Conservation (phyloP, 1,140 invertebrate species). For the Protaetia brevitarsis region DNA sequence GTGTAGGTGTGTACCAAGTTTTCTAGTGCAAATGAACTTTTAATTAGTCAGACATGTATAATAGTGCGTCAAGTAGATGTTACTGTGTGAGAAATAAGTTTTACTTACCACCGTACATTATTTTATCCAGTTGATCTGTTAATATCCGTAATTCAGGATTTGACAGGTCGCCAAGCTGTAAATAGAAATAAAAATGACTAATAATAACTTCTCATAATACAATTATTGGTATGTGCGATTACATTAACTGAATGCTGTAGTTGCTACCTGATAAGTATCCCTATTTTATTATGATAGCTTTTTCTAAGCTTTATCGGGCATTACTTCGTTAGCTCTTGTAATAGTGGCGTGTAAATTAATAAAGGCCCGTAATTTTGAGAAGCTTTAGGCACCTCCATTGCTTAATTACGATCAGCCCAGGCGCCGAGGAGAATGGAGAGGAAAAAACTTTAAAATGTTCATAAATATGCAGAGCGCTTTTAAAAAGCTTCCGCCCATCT, state of each 20-base stretch:
- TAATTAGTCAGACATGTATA: too few species aligned
- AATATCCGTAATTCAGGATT: slow-evolving; percentile 83
- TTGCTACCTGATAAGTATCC: too few species aligned
- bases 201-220: too few species aligned
- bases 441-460: slow-evolving; percentile 29
- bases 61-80: too few species aligned
- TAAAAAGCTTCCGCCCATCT: slow-evolving; percentile 20
- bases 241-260: too few species aligned
- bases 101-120: slow-evolving; percentile 77
- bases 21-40: too few species aligned
- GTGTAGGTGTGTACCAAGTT: too few species aligned
- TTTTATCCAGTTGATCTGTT: slow-evolving; percentile 83
- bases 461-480: slow-evolving; percentile 36
- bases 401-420: not conserved
- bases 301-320: too few species aligned
- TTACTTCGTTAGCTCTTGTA: too few species aligned
- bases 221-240: too few species aligned
- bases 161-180: slow-evolving; percentile 78
- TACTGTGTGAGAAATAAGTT: not conserved
- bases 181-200: slow-evolving; percentile 46
- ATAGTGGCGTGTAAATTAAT: too few species aligned
- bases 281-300: too few species aligned
- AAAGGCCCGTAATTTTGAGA: not conserved
- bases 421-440: not conserved
- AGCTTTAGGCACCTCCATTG: not conserved